Base-by-base conservation (phyloP, 2,113 vertebrate species). In the Chlamydotis undulata region DNA sequence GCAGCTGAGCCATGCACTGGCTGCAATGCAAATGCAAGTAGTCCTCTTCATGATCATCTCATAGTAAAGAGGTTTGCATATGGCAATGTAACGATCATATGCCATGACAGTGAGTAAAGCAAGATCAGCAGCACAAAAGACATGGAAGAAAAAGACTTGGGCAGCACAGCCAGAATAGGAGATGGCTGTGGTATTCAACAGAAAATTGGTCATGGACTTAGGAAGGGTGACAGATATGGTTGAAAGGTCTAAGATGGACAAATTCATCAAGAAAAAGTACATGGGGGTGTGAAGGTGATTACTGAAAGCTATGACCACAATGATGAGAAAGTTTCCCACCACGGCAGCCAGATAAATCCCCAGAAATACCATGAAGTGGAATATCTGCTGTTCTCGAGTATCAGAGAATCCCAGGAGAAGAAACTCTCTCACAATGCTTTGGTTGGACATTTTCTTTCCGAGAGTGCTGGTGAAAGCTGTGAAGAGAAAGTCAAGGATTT, bases 201-300 rank as follows among this genome's bases (percentile, higher is more conserved):
- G 60, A 11, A 83, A 94, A 37, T 94, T 95, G 61, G 25, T 43
- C 15, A 96, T 94, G 59, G 79, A 95, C 53, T 97, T 93, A 12
- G 91, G 97, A 10, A 97, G 82, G 17, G 81, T 97, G 69, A 94
- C 92, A 33, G 96, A 96, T 45, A 96, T 71, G 61, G 87, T 82
- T 41, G 92, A 95, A 76, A 97, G 55, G 35, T 96, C 96, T 74
- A 96, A 35, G 55, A 94, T 26, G 28, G 89, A 96, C 60, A 97
- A 87, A 41, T 95, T 94, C 33, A 84, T 90, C 56, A 97, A 26
- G 82, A 97, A 97, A 68, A 83, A 96, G 74, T 96, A 94, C 93
- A 95, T 96, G n/a, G 90, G 93, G 21, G 90, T 94, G 53, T 97
- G 83, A 53, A 97, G 92, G 31, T 11, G 33, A 15, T 80, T 53